Evolutionary conservation across 2,888 invertebrate genomes (phyloP).

Genomic region (Ochropleura plecta): DNA sequence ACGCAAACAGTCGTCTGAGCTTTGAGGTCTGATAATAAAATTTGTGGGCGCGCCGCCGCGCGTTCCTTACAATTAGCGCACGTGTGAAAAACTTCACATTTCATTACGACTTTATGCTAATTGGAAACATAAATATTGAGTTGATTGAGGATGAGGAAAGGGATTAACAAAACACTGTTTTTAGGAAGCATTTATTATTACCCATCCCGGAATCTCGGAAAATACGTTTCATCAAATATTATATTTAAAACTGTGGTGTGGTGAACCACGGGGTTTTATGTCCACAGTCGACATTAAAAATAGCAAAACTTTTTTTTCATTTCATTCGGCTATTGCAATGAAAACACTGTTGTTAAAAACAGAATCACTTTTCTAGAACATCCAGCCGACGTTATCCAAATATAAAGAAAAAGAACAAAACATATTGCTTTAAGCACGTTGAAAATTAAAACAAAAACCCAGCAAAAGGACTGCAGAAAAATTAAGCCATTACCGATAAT

Average conservation of each 20-base stretch:
- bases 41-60: constrained; percentile 66
- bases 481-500: constrained; percentile 51
- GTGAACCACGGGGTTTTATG: background rate
- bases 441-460: background rate
- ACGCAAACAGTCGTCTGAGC: constrained; percentile 76
- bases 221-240: background rate
- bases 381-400: background rate
- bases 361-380: background rate
- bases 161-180: constrained; percentile 8
- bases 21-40: constrained; percentile 80
- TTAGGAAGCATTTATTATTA: background rate
- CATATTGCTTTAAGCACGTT: background rate
- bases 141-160: constrained; percentile 36
- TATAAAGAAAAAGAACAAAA: background rate
- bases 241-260: background rate
- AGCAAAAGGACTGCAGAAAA: constrained; percentile 29
- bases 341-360: background rate
- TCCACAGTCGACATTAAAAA: background rate
- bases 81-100: constrained; percentile 60
- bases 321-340: background rate
- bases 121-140: constrained; percentile 41
- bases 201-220: background rate
- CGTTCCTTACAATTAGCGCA: constrained; percentile 60
- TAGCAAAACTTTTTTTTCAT: background rate
- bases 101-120: constrained; percentile 53